A percentile compares a stretch with the other conserved stretches of the same genome.
Evolutionary conservation across 2,113 vertebrate species (phyloP).

Genomic region (Gobio gobio): DNA sequence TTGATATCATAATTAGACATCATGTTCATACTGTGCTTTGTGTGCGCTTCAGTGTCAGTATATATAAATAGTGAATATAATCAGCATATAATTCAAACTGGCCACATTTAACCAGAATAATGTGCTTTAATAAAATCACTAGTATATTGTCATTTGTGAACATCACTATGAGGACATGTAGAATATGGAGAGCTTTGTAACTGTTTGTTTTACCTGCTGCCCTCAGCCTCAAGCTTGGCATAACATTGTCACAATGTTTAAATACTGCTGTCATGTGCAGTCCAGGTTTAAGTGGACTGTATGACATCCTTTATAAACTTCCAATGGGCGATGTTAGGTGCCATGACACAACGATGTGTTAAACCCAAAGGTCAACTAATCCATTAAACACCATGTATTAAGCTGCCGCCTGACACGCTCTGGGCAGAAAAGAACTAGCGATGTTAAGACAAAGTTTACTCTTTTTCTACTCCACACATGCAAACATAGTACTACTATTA

Average conservation of each 20-base stretch:
- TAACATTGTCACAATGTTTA: conserved; percentile 38
- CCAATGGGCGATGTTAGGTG: conserved; percentile 45
- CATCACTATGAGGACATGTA: neutral
- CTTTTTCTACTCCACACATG: neutral
- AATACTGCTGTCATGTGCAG: conserved; percentile 50
- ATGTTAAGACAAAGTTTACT: neutral
- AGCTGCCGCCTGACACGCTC: neutral
- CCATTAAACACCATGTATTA: conserved; percentile 34
- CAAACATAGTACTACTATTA: neutral
- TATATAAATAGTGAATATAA: conserved; percentile 11
- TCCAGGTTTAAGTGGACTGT: conserved; percentile 43
- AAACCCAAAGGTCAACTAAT: conserved; percentile 43
- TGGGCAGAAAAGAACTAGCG: neutral
- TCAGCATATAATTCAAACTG: conserved; percentile 1
- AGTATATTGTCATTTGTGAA: neutral
- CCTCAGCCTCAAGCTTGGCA: conserved; percentile 47
- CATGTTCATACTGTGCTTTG: conserved; percentile 4
- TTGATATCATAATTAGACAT: conserved; percentile 5
- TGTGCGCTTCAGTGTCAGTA: conserved; percentile 12
- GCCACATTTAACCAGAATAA: conserved; percentile 10
- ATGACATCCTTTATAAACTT: conserved; percentile 56
- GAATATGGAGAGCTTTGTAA: conserved; percentile 41
- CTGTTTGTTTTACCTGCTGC: conserved; percentile 55
- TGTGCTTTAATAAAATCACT: neutral
- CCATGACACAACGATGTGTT: conserved; percentile 52